Base-by-base conservation (phyloP, 2,888 invertebrate species). In the Eupithecia insigniata region DNA sequence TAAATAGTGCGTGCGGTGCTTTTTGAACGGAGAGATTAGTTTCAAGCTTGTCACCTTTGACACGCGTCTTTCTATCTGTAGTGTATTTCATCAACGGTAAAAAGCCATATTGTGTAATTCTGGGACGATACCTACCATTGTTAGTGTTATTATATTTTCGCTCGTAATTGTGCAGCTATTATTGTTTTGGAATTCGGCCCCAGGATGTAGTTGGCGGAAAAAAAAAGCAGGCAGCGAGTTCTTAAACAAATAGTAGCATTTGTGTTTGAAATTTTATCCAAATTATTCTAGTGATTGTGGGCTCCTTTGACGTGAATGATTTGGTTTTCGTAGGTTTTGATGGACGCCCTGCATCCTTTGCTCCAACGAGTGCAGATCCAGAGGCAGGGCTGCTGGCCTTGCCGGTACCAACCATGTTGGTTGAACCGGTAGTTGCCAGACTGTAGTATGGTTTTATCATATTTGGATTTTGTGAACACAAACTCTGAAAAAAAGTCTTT, bases 401-500 rank as follows among this genome's bases (percentile, higher is more conserved):
- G 32, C 12, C 32, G 30, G n/a, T 32, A 62, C 1, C 1, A 62
- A 18, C 61, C 67, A 60, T 73, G 67, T 0, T 75, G 10, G 75
- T 79, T 22, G 68, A 79, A 12, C 76, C 80, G 43, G 28, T 65
- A 55, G 5, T 2, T 28, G 60, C 61, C 34, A 46, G 61, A 46
- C 55, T 66, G 60, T 22, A 77, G 26, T 58, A 74, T 69, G 16
- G 68, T 69, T 28, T 66, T 36, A 43, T 68, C 73, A 10, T 67
- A 65, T 65, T 70, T 64, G 0, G 73, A 73, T 26, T 51, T 22
- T 22, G 22, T 67, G 39, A 64, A 62, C 10, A 32, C n/a, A n/a
- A 10, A 34, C 1, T 32, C 61, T 62, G 34, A n/a, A 62, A 62
- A 12, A 62, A 62, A 51, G 26, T 26, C 16, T 60, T 58, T 4